Base-by-base conservation (phyloP, 2,797 vertebrate species). In the Amniataba percoides region DNA sequence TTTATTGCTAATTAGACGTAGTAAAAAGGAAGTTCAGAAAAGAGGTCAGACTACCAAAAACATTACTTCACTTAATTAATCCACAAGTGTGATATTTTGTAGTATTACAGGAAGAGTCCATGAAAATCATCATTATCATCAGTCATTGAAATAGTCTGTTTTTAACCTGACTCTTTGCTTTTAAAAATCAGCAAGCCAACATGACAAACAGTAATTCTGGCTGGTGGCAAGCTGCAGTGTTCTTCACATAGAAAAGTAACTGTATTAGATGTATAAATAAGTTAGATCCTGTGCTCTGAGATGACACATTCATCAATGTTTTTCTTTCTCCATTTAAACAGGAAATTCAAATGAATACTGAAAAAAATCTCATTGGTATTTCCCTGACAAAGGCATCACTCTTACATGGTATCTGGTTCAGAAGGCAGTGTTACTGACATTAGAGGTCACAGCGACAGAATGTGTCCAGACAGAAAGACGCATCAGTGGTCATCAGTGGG, bases 401-500 rank as follows among this genome's bases (percentile, higher is more conserved):
- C 15, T n/a, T 23, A 39, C 0, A 15, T 34, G 53, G 11, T 3
- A 15, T 49, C 16, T 60, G 40, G 14, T 61, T 71, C 11, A 68
- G 19, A 62, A 39, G 52, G 56, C 56, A 66, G 57, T 61, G 59
- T 18, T 69, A 59, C 31, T 75, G 51, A 76, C 45, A 51, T 25
- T 11, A 69, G 14, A 45, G 14, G 19, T 14, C 49, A 27, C 58
- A 46, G 43, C 5, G 10, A 21, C 13, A 49, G 48, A 52, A 74
- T 62, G 71, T 27, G 74, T 77, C 46, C 51, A 57, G 25, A 62
- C n/a, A 69, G 52, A 40, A 9, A 52, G 12, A 48, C 9, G 42
- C 40, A 92, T 94, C 88, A 93, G 7, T 67, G 42, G 21, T 64
- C 53, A 55, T 36, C 45, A 8, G 48, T 55, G 25, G 40, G 62